A percentile compares a stretch with the other conserved stretches of the same genome.
phyloP scores from a whole-genome alignment of 2,888 invertebrate species.

The Dorcus hopei region DNA sequence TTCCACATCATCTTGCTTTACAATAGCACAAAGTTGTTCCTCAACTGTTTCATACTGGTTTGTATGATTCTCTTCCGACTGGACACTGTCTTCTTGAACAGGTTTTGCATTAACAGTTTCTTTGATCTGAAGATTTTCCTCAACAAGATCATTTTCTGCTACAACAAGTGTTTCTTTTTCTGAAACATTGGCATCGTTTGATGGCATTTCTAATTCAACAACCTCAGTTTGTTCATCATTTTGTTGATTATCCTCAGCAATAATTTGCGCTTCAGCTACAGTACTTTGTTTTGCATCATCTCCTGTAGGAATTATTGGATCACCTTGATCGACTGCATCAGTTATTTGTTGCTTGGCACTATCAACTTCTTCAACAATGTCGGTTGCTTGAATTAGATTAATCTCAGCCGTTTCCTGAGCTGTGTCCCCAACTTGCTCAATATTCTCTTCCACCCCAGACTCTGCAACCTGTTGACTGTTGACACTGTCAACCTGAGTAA shows the following conservation, averaged over 20 bases:
- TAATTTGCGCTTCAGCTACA: too few relatives aligned
- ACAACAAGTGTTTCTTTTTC: background rate
- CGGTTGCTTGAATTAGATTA: background rate
- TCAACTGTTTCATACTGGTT: conserved; percentile 6
- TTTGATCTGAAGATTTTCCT: background rate
- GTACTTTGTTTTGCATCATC: too few relatives aligned
- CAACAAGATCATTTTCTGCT: background rate
- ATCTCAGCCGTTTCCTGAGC: background rate
- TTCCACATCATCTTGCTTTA: conserved; percentile 5
- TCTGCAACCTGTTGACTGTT: background rate
- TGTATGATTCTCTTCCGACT: background rate
- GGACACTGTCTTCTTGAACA: background rate
- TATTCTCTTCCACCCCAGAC: background rate
- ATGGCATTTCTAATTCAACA: background rate
- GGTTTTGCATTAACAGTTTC: background rate
- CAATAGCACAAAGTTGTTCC: conserved; percentile 7
- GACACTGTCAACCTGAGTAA: background rate
- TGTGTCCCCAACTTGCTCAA: background rate
- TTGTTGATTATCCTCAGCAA: too few relatives aligned
- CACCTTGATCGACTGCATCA: background rate
- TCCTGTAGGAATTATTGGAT: background rate
- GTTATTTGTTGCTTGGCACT: background rate
- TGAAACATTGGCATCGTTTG: background rate
- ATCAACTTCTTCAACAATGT: background rate
- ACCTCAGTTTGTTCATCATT: background rate